phyloP scores from a whole-genome alignment of 2,888 invertebrate genomes.

The Liodrosophila aerea region DNA sequence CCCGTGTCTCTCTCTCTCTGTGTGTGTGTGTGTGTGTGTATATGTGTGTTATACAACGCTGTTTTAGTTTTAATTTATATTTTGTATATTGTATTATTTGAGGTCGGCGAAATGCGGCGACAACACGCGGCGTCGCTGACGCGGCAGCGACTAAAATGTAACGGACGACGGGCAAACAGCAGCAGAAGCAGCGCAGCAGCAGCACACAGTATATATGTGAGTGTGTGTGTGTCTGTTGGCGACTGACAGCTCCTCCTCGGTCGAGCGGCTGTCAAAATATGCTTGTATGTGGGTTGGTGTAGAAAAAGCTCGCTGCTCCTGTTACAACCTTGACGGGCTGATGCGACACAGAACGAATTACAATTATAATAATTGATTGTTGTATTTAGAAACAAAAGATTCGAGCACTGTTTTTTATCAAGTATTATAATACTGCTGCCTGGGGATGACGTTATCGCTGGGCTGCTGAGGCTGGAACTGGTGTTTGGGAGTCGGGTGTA shows the following conservation, averaged over 20 bases:
- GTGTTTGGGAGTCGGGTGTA: background rate
- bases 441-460: slow-evolving; percentile 61
- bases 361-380: slow-evolving; percentile 65
- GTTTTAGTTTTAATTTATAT: slow-evolving; percentile 28
- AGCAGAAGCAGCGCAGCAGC: slow-evolving; percentile 32
- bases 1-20: too few relatives aligned
- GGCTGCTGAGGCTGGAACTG: slow-evolving; percentile 19
- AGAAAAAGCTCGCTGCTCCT: slow-evolving; percentile 36
- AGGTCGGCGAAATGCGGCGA: slow-evolving; percentile 60
- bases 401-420: slow-evolving; percentile 57
- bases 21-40: slow-evolving; percentile 8
- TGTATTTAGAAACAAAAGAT: slow-evolving; percentile 61
- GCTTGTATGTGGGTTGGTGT: background rate
- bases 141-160: slow-evolving; percentile 60
- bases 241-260: slow-evolving; percentile 51
- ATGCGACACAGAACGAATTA: slow-evolving; percentile 16
- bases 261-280: slow-evolving; percentile 44
- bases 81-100: slow-evolving; percentile 37
- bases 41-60: slow-evolving; percentile 8
- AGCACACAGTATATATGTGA: slow-evolving; percentile 29
- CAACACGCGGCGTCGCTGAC: slow-evolving; percentile 58
- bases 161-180: slow-evolving; percentile 24
- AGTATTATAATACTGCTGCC: slow-evolving; percentile 51
- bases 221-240: slow-evolving; percentile 16
- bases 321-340: slow-evolving; percentile 59